Base-by-base conservation (phyloP, 2,888 invertebrate species). In the Idaea dimidiata region DNA sequence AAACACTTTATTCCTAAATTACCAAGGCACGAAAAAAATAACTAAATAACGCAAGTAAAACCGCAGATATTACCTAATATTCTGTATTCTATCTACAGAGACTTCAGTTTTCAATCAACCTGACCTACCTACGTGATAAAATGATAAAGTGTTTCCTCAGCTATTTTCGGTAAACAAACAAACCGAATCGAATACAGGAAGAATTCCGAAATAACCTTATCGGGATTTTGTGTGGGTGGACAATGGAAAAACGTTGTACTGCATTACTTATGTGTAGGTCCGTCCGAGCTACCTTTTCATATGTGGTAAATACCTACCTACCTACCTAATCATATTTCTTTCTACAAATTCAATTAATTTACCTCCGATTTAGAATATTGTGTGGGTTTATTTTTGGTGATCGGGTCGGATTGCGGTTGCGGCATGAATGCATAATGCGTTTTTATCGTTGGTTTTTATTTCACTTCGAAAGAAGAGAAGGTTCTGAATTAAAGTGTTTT, bases 111-210 rank as follows among this genome's bases (percentile, higher is more conserved):
- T 64, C 62, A 64, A 60, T 62, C 6, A 14, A 43, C 10, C 10
- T 43, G 6, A 43, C 43, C 43, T 43, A 43, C 0, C 43, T 43
- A 43, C 43, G 43, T 43, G 43, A 43, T 43, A 43, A 43, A 43
- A 43, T 63, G 66, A 60, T 62, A 68, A 69, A 64, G 59, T 62
- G 59, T 66, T 65, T 59, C 63, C 53, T 56, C 65, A 65, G 69
- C 66, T 67, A 72, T 74, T 74, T 66, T 65, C 69, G 61, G 58
- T 59, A 64, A 60, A 65, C 58, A 61, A 65, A 67, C 63, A 61
- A 65, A 67, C 63, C 60, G 54, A 62, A 66, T 58, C 67, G 62
- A 66, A 67, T 63, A 66, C 70, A 68, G 69, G 70, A 67, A 62
- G 59, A 66, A 64, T 65, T 70, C 64, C 60, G 54, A 66, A 66